Evolutionary conservation across 2,888 invertebrate species (phyloP), one percentile per base, ranked within the genome.

Genomic region (Meganola albula): DNA sequence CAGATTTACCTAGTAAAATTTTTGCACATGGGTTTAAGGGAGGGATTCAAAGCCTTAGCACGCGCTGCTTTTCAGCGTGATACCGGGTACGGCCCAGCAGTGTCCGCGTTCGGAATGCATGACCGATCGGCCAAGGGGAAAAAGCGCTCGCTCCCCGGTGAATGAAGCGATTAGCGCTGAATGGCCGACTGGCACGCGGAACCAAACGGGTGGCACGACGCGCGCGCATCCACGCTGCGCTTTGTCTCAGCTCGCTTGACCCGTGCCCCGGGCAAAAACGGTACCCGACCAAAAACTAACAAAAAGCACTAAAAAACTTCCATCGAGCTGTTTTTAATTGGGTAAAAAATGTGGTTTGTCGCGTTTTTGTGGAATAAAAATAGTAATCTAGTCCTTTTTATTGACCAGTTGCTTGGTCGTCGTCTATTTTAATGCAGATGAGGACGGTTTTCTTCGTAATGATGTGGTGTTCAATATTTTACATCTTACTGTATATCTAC

Each of bases 111-210:
- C 53, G 82, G 84, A 84, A 85, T 85, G 85, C 84, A 82, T 83
- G 84, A 83, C 82, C 74, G 78, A 84, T 83, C 71, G 63, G 58
- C 55, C 62, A 63, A 63, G 53, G 59, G 66, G 76, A 80, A 83
- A 79, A 80, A 79, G 78, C 74, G 67, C 63, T 69, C 66, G 65
- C 53, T 66, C 57, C 60, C 45, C 70, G 68, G 64, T 80, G 80
- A 83, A 84, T 85, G 79, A 83, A 85, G 84, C 83, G 83, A 84
- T 85, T 85, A 82, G 73, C 74, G 78, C 77, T 82, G 74, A 82
- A 82, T 82, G 67, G 74, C 63, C 42, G 52, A 52, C 58, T 70
- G 83, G 85, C 80, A 85, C 73, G 73, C 74, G 74, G 77, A 83
- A 85, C 84, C 72, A 82, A 78, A 61, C 58, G 64, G 53, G 47